Evolutionary conservation across 2,113 vertebrate genomes (phyloP).

Genomic region (Embiotoca jacksoni): DNA sequence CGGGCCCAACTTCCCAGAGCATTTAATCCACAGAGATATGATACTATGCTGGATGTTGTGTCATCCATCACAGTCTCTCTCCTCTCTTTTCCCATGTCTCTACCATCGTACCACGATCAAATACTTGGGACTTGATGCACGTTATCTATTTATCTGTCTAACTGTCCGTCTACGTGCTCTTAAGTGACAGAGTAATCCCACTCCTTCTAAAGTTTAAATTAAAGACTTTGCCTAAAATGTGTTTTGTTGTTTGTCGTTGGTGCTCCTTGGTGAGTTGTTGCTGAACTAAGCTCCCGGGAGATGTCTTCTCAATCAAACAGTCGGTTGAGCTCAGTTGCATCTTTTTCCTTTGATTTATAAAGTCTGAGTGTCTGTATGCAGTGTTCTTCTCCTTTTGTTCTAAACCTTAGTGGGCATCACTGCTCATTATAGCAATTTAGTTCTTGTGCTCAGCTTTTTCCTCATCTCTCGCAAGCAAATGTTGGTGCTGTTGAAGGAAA

Average conservation of each 20-base stretch:
- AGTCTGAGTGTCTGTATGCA: slow-evolving; percentile 19
- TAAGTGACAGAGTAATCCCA: slow-evolving; percentile 32
- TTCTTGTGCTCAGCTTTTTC: slow-evolving; percentile 5
- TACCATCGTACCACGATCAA: slow-evolving; percentile 11
- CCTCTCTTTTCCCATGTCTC: slow-evolving; percentile 18
- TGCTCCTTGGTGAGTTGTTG: slow-evolving; percentile 15
- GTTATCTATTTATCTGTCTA: slow-evolving; percentile 42
- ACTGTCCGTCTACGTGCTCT: slow-evolving; percentile 36
- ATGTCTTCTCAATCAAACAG: slow-evolving; percentile 50
- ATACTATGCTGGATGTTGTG: slow-evolving; percentile 77
- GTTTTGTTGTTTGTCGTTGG: slow-evolving; percentile 31
- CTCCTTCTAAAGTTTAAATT: slow-evolving; percentile 43
- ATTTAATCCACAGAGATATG: slow-evolving; percentile 83
- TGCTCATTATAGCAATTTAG: slow-evolving; percentile 30
- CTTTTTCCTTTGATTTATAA: slow-evolving; percentile 45
- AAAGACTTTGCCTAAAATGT: slow-evolving; percentile 21
- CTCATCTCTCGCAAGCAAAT: slow-evolving; percentile 3
- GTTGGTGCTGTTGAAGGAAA: slow-evolving; percentile 3
- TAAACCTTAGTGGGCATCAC: slow-evolving; percentile 17
- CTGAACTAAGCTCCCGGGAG: slow-evolving; percentile 45
- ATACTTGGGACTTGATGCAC: slow-evolving; percentile 45
- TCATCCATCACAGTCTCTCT: slow-evolving; percentile 74
- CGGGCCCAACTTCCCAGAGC: slow-evolving; percentile 74
- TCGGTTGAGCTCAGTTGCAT: slow-evolving; percentile 26
- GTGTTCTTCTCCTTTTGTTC: slow-evolving; percentile 17